phyloP scores from a whole-genome alignment of 2,888 invertebrate species.

The Abscondita cerata region DNA sequence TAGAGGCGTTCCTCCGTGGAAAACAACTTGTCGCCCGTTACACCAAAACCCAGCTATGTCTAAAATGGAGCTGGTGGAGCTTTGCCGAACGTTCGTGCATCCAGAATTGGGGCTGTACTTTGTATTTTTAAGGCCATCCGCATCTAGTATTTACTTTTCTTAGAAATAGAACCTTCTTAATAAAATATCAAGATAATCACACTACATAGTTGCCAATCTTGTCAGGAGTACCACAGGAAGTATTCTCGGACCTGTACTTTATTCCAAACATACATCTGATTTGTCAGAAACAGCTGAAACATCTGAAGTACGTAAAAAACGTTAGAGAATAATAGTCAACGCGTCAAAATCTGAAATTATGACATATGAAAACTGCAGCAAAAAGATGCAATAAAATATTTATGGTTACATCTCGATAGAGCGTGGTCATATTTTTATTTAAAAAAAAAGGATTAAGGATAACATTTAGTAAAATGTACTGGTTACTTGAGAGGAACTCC shows the following conservation, averaged over 20 bases:
- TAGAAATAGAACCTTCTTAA: constrained; percentile 7
- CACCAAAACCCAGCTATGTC: neutral
- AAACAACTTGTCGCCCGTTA: too few species aligned
- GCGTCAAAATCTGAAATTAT: neutral
- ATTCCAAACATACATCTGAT: neutral
- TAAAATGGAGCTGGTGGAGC: constrained; percentile 7
- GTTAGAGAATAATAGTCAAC: neutral
- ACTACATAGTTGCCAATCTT: neutral
- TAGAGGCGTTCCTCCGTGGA: too few species aligned
- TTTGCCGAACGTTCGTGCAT: constrained; percentile 12
- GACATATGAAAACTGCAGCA: neutral
- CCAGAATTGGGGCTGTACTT: constrained; percentile 4
- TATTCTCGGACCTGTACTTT: neutral
- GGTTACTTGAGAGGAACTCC: neutral
- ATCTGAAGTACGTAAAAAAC: neutral
- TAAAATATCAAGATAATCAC: constrained; percentile 7
- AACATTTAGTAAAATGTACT: neutral
- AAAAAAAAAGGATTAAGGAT: neutral
- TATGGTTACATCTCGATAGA: neutral
- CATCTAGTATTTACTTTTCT: constrained; percentile 5
- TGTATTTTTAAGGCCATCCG: constrained; percentile 9
- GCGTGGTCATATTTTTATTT: neutral
- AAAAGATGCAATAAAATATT: constrained; percentile 3
- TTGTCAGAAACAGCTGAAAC: neutral
- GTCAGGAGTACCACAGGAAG: neutral